A percentile compares a stretch with the other conserved stretches of the same genome.
Evolutionary conservation across 2,113 vertebrate genomes (phyloP).

Genomic region (Thryonomys swinderianus): DNA sequence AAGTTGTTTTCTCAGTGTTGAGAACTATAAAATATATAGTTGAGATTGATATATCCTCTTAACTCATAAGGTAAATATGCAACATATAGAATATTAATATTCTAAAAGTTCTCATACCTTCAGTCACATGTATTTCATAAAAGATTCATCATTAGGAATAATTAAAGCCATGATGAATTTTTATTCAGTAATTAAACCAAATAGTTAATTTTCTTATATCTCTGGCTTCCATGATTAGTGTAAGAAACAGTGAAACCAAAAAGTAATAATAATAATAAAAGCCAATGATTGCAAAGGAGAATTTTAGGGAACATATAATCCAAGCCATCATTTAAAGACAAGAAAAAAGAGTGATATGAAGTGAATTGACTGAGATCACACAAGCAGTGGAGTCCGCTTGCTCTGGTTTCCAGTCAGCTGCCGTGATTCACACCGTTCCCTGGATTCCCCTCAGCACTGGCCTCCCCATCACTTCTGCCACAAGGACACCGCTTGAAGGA

Average conservation of each 20-base stretch:
- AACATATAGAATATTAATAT: not conserved
- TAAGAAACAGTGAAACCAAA: not conserved
- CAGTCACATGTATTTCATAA: not conserved
- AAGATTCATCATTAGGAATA: not conserved
- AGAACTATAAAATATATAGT: not conserved
- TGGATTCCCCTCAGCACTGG: no score
- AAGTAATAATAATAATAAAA: not conserved
- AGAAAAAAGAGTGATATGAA: not conserved
- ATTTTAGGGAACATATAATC: not conserved
- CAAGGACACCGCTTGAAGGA: not conserved
- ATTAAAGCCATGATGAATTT: not conserved
- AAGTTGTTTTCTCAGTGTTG: not conserved
- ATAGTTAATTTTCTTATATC: slow-evolving; percentile 21
- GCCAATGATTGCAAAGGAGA: not conserved
- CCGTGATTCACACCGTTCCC: not conserved
- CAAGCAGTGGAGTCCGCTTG: not conserved
- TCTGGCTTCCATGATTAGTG: not conserved
- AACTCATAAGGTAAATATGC: not conserved
- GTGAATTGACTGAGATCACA: not conserved
- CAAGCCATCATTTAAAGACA: not conserved
- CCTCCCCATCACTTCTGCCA: not conserved
- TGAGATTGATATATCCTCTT: not conserved
- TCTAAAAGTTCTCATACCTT: not conserved
- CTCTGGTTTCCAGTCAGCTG: not conserved
- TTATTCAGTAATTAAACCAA: slow-evolving; percentile 4